Evolutionary conservation across 2,797 vertebrate genomes (phyloP).

Genomic region (Diplodus sargus): DNA sequence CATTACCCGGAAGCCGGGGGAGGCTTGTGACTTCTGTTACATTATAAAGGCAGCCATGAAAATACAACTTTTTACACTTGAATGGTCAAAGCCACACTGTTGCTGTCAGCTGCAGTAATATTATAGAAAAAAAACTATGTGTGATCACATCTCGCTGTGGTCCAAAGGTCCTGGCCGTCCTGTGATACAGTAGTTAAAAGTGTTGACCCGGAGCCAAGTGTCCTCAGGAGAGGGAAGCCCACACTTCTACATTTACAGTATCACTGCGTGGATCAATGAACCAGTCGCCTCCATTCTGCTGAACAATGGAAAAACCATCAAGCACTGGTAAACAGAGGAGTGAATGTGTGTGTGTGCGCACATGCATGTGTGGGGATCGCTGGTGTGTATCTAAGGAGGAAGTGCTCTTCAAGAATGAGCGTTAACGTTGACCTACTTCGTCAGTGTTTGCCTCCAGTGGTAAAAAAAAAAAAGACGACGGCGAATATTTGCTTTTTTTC

Average conservation of each 20-base stretch:
- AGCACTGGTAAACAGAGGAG: slow-evolving; percentile 58
- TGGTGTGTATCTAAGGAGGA: slow-evolving; percentile 45
- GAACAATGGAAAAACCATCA: slow-evolving; percentile 71
- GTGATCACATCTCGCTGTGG: slow-evolving; percentile 20
- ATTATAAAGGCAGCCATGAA: background rate
- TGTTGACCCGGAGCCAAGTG: slow-evolving; percentile 53
- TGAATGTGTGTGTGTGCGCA: background rate
- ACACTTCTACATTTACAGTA: slow-evolving; percentile 62
- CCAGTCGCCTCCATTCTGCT: slow-evolving; percentile 82
- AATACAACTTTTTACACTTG: background rate
- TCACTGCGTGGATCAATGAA: slow-evolving; percentile 76
- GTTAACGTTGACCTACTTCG: slow-evolving; percentile 49
- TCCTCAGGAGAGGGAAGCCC: slow-evolving; percentile 59
- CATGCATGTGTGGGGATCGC: background rate
- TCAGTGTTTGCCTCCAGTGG: slow-evolving; percentile 41
- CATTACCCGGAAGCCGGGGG: no score
- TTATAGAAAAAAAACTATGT: slow-evolving; percentile 1
- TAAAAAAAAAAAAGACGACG: background rate
- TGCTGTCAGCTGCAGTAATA: slow-evolving; percentile 2
- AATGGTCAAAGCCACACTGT: background rate
- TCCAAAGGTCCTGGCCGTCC: slow-evolving; percentile 48
- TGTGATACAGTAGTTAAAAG: slow-evolving; percentile 22
- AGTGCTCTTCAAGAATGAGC: slow-evolving; percentile 50
- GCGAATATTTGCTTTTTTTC: background rate
- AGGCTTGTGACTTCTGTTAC: background rate